Percentiles rank a stretch among this genome's conserved stretches.
These are phyloP conservation scores for Nymphalis polychloros DNA, from an alignment of 2,888 invertebrate genomes.

Conservation along the genomic window DNA sequence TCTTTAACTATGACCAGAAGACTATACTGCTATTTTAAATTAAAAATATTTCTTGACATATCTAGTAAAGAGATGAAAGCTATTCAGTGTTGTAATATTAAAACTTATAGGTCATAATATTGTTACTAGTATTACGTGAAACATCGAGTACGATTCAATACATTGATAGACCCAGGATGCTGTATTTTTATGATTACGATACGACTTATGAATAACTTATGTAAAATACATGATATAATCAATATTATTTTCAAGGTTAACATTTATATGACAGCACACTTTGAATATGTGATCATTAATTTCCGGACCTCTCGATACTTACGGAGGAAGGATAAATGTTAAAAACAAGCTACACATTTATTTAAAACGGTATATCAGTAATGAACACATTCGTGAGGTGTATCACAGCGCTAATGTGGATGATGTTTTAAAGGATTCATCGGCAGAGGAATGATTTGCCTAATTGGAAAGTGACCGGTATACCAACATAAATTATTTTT, in stretches of 20 bases:
- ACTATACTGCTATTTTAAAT: no score
- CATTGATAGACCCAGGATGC: slow-evolving; percentile 20
- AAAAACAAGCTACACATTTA: slow-evolving; percentile 12
- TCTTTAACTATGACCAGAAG: no score
- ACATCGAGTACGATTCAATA: neutral
- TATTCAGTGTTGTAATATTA: no score
- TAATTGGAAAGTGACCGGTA: slow-evolving; percentile 33
- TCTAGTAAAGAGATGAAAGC: no score
- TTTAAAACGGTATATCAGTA: slow-evolving; percentile 4
- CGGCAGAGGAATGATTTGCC: slow-evolving; percentile 23
- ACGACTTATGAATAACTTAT: slow-evolving; percentile 52
- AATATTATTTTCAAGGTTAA: slow-evolving; percentile 49
- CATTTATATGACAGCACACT: slow-evolving; percentile 36
- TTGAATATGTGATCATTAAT: slow-evolving; percentile 50
- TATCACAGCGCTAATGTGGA: slow-evolving; percentile 26
- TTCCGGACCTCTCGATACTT: slow-evolving; percentile 48
- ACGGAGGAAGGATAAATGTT: slow-evolving; percentile 18
- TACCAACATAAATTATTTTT: slow-evolving; percentile 19
- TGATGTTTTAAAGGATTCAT: slow-evolving; percentile 19
- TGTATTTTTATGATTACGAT: slow-evolving; percentile 44
- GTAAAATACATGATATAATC: slow-evolving; percentile 52
- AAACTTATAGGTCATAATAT: neutral
- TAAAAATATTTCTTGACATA: no score
- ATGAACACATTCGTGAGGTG: slow-evolving; percentile 4
- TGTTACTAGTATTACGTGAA: neutral